Evolutionary conservation across 2,113 vertebrate species (phyloP), one percentile per base, ranked within the genome.

Genomic region (Seriola quinqueradiata): DNA sequence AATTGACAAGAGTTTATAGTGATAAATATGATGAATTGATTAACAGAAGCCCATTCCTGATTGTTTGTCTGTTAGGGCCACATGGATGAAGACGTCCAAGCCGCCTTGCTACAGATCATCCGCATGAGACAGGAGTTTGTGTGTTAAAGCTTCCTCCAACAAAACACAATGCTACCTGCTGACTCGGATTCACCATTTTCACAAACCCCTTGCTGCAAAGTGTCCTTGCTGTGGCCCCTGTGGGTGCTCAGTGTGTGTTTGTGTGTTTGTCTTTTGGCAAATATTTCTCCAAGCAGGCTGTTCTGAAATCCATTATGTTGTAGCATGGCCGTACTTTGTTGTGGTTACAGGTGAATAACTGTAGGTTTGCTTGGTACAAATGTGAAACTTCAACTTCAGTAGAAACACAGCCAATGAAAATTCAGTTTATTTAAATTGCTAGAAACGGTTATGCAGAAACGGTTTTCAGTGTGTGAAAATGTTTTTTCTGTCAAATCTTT

Each of bases 81-180:
- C 95, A 99, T 99, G 98, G 98, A 99, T 90, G 98, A 98, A 77
- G 98, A 99, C 0, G 98, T 99, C 19, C 98, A 99, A 88, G 97
- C 97, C 0, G 98, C 98, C 48, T 91, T 99, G 17, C 95, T 99
- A 0, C 98, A 99, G 95, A 99, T 99, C 94, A 97, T 99, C 88
- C 96, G 96, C 13, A 99, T 99, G 98, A 96, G 98, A 48, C 97
- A 98, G 92, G 97, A 97, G 55, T 97, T 99, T 52, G 97, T 99
- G 25, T 99, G 97, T 95, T 99, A 94, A 95, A 81, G 77, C 66
- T 36, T 80, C 64, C 48, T 38, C 23, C 36, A 3, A 68, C 57
- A 11, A 77, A 83, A 68, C 79, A 55, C 64, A 42, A 65, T 17
- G 71, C 86, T 59, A 21, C 83, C 86, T 79, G 86, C 83, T 79